Conservation (phyloP, 1,140 invertebrate genomes). For the Micrasema longulum region DNA sequence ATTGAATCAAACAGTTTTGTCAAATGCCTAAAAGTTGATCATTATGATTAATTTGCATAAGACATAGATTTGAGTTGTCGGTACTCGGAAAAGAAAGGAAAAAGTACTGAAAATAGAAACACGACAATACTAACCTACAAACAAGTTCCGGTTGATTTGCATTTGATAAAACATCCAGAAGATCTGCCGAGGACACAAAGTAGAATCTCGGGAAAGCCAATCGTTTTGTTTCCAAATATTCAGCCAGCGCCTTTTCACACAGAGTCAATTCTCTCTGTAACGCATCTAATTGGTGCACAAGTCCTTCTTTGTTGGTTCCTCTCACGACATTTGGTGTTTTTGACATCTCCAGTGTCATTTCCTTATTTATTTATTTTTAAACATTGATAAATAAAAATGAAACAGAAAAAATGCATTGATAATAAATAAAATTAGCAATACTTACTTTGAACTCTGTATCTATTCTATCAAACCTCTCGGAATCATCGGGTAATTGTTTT, state of each 20-base stretch:
- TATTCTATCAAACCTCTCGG: constrained; percentile 91
- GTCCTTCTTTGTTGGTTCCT: constrained; percentile 87
- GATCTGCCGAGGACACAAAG: constrained; percentile 96
- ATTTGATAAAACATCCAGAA: constrained; percentile 95
- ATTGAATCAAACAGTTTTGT: constrained; percentile 97
- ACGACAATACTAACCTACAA: constrained; percentile 62
- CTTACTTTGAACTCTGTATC: constrained; percentile 90
- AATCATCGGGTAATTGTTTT: constrained; percentile 93
- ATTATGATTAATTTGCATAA: too few species aligned
- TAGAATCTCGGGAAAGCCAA: constrained; percentile 98
- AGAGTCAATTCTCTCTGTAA: constrained; percentile 88
- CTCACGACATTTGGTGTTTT: constrained; percentile 88
- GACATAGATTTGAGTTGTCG: too few species aligned
- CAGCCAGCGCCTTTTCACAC: constrained; percentile 97
- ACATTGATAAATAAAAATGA: constrained; percentile 22
- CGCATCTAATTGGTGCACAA: constrained; percentile 82
- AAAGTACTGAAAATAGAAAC: too few species aligned
- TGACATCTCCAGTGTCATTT: constrained; percentile 76
- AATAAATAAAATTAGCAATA: neutral
- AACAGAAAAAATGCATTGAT: neutral
- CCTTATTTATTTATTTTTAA: too few species aligned
- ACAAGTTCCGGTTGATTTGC: constrained; percentile 92
- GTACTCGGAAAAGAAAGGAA: too few species aligned
- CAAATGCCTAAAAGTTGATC: constrained; percentile 76
- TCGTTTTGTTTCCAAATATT: constrained; percentile 97